These are phyloP conservation scores for Seriola aureovittata DNA, from an alignment of 2,113 vertebrate species.

Conservation along the genomic window DNA sequence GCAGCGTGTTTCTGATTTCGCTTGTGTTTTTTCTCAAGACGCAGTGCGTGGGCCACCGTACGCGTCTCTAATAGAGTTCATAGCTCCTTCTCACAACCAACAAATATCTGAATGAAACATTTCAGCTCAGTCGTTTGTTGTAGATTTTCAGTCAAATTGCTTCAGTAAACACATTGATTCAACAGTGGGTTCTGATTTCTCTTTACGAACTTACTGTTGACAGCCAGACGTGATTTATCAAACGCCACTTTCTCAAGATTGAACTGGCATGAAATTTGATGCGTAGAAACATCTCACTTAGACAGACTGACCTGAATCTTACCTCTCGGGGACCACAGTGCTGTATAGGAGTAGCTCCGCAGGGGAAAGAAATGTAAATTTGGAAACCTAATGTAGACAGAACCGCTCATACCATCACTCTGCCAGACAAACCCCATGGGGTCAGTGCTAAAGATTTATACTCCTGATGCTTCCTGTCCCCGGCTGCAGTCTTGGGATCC, in stretches of 20 bases:
- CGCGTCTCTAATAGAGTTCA: not conserved
- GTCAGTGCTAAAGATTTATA: not conserved
- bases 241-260: not conserved
- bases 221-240: not conserved
- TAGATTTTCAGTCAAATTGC: not conserved
- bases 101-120: not conserved
- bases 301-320: not conserved
- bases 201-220: not conserved
- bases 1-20: no score
- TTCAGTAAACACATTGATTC: not conserved
- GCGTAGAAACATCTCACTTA: not conserved
- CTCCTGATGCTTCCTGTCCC: not conserved
- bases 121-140: not conserved
- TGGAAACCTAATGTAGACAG: not conserved
- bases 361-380: not conserved
- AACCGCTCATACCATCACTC: not conserved
- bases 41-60: no score
- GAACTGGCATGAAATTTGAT: not conserved
- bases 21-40: no score
- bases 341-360: not conserved
- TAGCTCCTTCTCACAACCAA: not conserved
- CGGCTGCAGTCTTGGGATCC: not conserved
- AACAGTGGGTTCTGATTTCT: not conserved
- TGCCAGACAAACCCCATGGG: not conserved
- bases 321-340: not conserved